Evolutionary conservation across 2,113 vertebrate genomes (phyloP).

Genomic region (Isichthys henryi): DNA sequence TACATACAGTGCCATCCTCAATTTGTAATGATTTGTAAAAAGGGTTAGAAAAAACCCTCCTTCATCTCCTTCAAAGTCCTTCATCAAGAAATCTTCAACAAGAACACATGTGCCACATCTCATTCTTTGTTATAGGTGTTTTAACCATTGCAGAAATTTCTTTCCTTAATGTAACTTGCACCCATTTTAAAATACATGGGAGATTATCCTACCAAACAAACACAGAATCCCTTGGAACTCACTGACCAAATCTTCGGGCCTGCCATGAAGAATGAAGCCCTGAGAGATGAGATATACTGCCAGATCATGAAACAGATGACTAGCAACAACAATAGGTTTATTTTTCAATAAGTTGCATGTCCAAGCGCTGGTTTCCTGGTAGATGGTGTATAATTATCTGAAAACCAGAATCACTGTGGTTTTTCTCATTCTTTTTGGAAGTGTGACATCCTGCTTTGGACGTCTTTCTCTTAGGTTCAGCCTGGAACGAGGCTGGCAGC

Average conservation of each 20-base stretch:
- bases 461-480: conserved; percentile 67
- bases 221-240: conserved; percentile 63
- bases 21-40: no score
- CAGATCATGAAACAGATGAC: conserved; percentile 95
- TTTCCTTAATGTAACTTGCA: conserved; percentile 61
- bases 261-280: conserved; percentile 58
- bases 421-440: not conserved
- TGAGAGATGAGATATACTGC: conserved; percentile 88
- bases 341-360: not conserved
- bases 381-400: not conserved
- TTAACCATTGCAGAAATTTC: not conserved
- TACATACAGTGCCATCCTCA: not conserved
- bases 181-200: conserved; percentile 94
- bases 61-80: no score
- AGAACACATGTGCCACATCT: not conserved
- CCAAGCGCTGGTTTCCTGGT: not conserved
- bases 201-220: conserved; percentile 80
- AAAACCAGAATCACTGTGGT: not conserved
- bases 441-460: not conserved
- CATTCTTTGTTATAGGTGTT: not conserved
- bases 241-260: conserved; percentile 83
- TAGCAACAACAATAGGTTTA: conserved; percentile 71
- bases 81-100: not conserved
- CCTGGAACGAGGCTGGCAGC: conserved; percentile 82
- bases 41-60: no score